Conservation (phyloP, 64 coral and sea anemone genomes). For the Cladopsammia gracilis region DNA sequence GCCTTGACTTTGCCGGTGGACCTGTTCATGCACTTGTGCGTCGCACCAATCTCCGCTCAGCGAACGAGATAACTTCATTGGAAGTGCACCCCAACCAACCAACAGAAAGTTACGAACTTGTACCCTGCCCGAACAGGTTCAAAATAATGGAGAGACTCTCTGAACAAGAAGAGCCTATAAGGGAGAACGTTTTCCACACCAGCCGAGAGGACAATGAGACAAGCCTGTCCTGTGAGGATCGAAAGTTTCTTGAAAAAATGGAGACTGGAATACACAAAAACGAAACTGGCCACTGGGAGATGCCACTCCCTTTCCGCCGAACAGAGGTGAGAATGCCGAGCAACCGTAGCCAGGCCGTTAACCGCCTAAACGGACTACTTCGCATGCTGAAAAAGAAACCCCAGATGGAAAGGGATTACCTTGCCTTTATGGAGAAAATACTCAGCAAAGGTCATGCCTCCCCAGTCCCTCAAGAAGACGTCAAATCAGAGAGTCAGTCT, state of each 20-base stretch:
- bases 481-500: not conserved
- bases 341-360: not conserved
- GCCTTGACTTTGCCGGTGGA: constrained; percentile 28
- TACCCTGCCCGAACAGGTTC: not conserved
- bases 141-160: not conserved
- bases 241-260: not conserved
- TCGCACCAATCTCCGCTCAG: constrained; percentile 1
- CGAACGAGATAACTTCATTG: too few species aligned
- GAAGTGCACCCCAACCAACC: not conserved
- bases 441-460: not conserved
- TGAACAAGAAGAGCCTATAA: not conserved
- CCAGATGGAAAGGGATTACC: not conserved
- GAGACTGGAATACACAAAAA: not conserved
- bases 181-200: not conserved
- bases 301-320: not conserved
- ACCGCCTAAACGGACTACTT: not conserved
- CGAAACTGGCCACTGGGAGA: not conserved
- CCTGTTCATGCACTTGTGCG: not conserved
- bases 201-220: not conserved
- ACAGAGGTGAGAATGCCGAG: not conserved
- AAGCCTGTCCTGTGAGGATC: not conserved
- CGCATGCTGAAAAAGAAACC: not conserved
- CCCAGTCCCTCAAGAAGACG: not conserved
- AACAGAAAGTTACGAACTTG: not conserved
- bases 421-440: constrained; percentile 9